phyloP scores from a whole-genome alignment of 1,140 invertebrate genomes.

The Drosophila nebulosa region DNA sequence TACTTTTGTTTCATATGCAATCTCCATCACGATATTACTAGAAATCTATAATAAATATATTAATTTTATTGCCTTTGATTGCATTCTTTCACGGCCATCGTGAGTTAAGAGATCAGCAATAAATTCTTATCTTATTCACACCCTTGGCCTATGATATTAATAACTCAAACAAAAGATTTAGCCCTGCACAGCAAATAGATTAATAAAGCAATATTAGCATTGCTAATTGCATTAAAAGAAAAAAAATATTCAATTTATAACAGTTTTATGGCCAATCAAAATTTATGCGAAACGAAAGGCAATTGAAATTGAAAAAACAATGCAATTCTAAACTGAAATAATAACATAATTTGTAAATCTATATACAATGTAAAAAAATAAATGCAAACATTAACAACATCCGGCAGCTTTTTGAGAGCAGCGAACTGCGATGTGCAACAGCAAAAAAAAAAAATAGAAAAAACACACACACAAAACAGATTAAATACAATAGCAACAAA shows the following conservation, averaged over 20 bases:
- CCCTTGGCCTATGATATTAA: conserved; percentile 2
- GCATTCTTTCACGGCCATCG: neutral
- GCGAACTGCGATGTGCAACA: conserved; percentile 52
- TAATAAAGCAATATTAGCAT: conserved; percentile 66
- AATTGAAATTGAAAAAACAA: conserved; percentile 50
- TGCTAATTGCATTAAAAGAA: conserved; percentile 58
- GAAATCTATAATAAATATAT: no score
- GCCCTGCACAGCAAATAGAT: conserved; percentile 31
- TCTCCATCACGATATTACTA: no score
- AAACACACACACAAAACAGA: neutral
- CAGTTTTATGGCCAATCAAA: conserved; percentile 49
- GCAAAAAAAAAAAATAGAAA: conserved; percentile 12
- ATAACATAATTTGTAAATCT: conserved; percentile 58
- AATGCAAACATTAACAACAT: conserved; percentile 58
- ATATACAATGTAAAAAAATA: conserved; percentile 7
- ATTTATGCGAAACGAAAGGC: conserved; percentile 57
- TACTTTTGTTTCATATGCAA: no score
- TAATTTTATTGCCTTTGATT: no score
- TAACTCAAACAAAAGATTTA: conserved; percentile 67
- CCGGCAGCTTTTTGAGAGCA: conserved; percentile 57
- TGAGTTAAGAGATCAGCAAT: conserved; percentile 37
- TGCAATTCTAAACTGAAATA: conserved; percentile 30
- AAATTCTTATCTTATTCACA: conserved; percentile 37
- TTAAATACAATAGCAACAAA: neutral
- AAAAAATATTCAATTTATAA: conserved; percentile 47